These are phyloP conservation scores for Mionectes macconnelli DNA, from an alignment of 2,113 vertebrate genomes.

Conservation along the genomic window DNA sequence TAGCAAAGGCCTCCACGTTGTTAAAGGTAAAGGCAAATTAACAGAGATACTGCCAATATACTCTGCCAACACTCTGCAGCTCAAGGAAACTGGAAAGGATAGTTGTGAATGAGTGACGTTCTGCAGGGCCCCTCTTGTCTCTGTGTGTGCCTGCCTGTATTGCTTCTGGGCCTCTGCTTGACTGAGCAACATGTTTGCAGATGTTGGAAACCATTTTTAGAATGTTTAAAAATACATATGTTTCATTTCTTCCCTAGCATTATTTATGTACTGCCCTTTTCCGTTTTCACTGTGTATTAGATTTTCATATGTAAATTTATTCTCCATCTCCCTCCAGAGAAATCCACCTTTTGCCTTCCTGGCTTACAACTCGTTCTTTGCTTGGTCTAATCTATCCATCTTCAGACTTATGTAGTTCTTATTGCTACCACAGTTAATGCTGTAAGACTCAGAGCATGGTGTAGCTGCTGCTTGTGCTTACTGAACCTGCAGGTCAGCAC, in stretches of 20 bases:
- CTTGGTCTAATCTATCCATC: background rate
- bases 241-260: background rate
- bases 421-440: background rate
- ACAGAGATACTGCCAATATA: background rate
- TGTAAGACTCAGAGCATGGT: background rate
- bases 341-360: constrained; percentile 16
- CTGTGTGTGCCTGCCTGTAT: background rate
- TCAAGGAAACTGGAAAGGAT: background rate
- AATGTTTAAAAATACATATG: background rate
- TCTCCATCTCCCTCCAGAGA: background rate
- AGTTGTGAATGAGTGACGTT: background rate
- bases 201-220: background rate
- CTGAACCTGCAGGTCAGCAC: background rate
- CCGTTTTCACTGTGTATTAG: background rate
- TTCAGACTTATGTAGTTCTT: background rate
- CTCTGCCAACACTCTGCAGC: background rate
- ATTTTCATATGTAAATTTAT: constrained; percentile 40
- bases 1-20: background rate
- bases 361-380: background rate
- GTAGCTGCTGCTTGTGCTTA: background rate
- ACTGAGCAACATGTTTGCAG: background rate
- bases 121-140: background rate
- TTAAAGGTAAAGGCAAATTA: background rate
- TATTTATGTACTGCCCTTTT: constrained; percentile 42
- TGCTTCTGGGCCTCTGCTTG: background rate